Evolutionary conservation across 2,888 invertebrate genomes (phyloP).

Genomic region (Lasioglossum leucozonium): DNA sequence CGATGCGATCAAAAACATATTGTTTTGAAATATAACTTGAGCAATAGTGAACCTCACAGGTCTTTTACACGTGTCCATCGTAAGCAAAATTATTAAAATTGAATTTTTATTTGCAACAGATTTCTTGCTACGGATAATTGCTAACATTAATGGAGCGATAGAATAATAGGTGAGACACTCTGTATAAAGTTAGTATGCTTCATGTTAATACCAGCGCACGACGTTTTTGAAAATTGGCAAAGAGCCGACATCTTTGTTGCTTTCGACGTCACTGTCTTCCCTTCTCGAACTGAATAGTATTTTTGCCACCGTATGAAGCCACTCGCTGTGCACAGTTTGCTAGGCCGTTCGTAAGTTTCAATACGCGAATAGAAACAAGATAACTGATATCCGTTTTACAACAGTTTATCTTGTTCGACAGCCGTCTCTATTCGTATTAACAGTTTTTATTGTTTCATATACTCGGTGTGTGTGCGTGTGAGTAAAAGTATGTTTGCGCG

Average conservation of each 20-base stretch:
- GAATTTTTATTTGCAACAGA: background rate
- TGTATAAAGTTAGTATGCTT: background rate
- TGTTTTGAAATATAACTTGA: too few relatives aligned
- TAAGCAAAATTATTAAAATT: background rate
- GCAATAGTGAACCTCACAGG: too few relatives aligned
- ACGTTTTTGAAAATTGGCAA: slow-evolving; percentile 63
- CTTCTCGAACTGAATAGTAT: slow-evolving; percentile 57
- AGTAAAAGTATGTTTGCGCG: too few relatives aligned
- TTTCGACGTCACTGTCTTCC: slow-evolving; percentile 39
- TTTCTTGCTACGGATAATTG: background rate
- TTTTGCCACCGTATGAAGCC: slow-evolving; percentile 65
- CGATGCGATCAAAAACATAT: too few relatives aligned
- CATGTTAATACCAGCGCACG: slow-evolving; percentile 15
- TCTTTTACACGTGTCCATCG: too few relatives aligned
- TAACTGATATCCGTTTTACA: slow-evolving; percentile 49
- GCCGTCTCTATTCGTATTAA: too few relatives aligned
- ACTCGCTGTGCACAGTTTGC: slow-evolving; percentile 38
- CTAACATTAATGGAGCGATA: background rate
- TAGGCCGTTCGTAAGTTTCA: slow-evolving; percentile 61
- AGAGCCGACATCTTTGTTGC: slow-evolving; percentile 55
- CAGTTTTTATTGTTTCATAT: background rate
- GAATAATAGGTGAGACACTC: background rate
- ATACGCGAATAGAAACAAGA: slow-evolving; percentile 76
- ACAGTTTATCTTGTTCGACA: slow-evolving; percentile 25
- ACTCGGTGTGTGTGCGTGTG: background rate